Conservation (phyloP, 2,888 invertebrate genomes). For the Tenodera sinensis region DNA sequence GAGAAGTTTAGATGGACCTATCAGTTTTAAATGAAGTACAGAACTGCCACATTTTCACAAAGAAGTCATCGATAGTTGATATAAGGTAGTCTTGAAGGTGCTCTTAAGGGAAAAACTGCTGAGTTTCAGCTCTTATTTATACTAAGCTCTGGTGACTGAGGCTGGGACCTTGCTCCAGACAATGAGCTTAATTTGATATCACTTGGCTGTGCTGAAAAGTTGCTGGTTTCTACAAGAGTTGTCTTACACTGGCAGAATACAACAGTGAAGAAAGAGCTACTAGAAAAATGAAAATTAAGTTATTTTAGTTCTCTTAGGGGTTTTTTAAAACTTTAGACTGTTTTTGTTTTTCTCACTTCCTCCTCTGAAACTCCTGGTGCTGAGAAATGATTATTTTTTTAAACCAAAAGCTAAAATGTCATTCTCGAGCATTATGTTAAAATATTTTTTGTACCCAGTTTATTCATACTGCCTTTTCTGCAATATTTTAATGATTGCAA, state of each 20-base stretch:
- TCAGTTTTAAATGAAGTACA: not conserved
- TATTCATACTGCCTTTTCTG: not conserved
- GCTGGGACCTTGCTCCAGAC: not conserved
- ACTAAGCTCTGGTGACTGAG: not conserved
- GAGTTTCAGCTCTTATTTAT: not conserved
- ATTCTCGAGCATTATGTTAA: not conserved
- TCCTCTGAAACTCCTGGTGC: not conserved
- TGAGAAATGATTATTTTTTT: not conserved
- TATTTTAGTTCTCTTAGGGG: not conserved
- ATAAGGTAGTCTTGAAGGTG: not conserved
- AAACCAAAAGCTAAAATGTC: not conserved
- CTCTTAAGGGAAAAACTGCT: not conserved
- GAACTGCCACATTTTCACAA: not conserved
- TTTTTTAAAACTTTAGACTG: not conserved
- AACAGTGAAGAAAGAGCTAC: not conserved
- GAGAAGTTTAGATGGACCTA: not conserved
- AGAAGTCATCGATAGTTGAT: not conserved
- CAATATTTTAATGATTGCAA: not conserved
- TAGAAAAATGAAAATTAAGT: not conserved
- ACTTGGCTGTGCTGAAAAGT: not conserved
- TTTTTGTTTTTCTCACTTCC: not conserved
- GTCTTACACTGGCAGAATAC: not conserved
- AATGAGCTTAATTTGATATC: not conserved
- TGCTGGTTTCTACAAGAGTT: not conserved
- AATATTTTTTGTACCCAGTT: not conserved